Evolutionary conservation across 2,113 vertebrate species (phyloP), one percentile per base, ranked within the genome.

Genomic region (Psilopsiagon aurifrons): DNA sequence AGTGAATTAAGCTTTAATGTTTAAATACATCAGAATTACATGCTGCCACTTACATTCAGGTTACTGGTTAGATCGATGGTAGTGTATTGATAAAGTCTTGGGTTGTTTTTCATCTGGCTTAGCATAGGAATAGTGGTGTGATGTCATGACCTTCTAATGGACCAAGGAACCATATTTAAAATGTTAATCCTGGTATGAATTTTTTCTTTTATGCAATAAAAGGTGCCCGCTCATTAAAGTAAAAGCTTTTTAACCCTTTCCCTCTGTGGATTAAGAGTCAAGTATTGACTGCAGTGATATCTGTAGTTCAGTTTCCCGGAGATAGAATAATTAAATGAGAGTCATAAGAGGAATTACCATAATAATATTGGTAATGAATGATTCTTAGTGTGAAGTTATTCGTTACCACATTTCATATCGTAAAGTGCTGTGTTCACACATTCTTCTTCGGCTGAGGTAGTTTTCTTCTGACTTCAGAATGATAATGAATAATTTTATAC

Each of bases 91-190:
- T 97, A 86, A 94, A 86, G 55, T 63, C 35, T 83, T 19, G 25
- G 39, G 31, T 85, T 3, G 0, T 86, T 92, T 91, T 80, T 91
- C 87, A 41, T 90, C 71, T 78, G 92, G 67, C 78, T 84, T 64
- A 90, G 52, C 31, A 27, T 69, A 85, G 55, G 76, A 83, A 89
- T 86, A 90, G 59, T 75, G 52, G 39, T 71, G 11, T 91, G 86
- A 88, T 97, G 92, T 92, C 78, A 77, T 91, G 94, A 94, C 94
- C 84, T 89, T 91, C 90, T 97, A 96, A 96, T 95, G 90, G 91
- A 95, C 92, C 25, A 35, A 94, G 80, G 74, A 92, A 83, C 49
- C 76, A 46, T 92, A 83, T 90, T 97, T 96, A 95, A 97, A 94
- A 95, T 96, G 93, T 92, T 93, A 70, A 54, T 94, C 82, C 75